Percentiles rank a stretch among this genome's conserved stretches.
Conservation (phyloP, 1,140 invertebrate species). For the Microplitis demolitor region DNA sequence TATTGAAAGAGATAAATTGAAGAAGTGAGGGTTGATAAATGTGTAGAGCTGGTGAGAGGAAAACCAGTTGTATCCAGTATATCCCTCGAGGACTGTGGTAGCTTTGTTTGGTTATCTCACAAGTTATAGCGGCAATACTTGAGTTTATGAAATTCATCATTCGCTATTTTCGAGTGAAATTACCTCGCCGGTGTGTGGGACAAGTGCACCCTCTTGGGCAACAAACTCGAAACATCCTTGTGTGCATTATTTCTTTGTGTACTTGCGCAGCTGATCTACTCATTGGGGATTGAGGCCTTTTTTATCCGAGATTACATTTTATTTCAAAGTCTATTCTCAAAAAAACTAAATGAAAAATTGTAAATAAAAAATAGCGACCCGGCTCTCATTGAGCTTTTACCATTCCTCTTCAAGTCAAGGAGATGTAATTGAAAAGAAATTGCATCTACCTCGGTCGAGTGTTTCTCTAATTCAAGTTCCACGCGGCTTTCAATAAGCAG, state of each 20-base stretch:
- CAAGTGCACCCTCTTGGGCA: not conserved
- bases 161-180: constrained; percentile 13
- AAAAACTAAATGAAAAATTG: constrained; percentile 8
- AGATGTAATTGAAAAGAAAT: constrained; percentile 33
- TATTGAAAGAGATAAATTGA: too few relatives aligned
- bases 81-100: too few relatives aligned
- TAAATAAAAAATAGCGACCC: constrained; percentile 19
- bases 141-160: constrained; percentile 20
- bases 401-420: constrained; percentile 13
- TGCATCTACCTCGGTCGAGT: constrained; percentile 27
- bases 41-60: too few relatives aligned
- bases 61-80: too few relatives aligned
- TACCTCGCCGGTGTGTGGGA: not conserved
- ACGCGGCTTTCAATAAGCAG: not conserved
- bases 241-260: not conserved
- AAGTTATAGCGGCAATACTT: not conserved
- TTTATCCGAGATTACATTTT: constrained; percentile 23
- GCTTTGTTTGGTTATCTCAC: too few relatives aligned
- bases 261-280: not conserved
- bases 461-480: constrained; percentile 27
- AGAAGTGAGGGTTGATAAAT: too few relatives aligned
- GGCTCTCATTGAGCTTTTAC: constrained; percentile 19
- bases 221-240: not conserved
- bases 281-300: constrained; percentile 12
- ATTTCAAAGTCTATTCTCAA: not conserved